Conservation (phyloP, 1,140 invertebrate species). For the Drosophila watanabei region DNA sequence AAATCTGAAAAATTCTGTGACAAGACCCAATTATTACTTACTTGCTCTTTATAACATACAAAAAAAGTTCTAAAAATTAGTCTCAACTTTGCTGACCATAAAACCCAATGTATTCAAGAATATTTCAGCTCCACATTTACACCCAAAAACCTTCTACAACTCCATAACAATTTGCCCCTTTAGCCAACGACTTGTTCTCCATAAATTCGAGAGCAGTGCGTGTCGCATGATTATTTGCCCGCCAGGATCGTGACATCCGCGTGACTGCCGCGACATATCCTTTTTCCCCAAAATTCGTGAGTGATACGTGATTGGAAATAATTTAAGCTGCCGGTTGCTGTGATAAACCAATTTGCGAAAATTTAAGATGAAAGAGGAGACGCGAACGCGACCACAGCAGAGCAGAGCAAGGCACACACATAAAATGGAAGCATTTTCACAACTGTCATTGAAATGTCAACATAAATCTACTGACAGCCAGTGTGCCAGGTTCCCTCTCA, state of each 20-base stretch:
- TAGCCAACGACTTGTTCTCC: conserved; percentile 10
- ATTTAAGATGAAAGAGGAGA: conserved; percentile 55
- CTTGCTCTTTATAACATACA: neutral
- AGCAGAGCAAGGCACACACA: conserved; percentile 19
- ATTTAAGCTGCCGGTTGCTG: conserved; percentile 44
- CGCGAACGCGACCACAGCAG: neutral
- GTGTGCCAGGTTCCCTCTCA: conserved; percentile 24
- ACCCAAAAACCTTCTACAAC: neutral
- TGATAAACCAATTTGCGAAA: conserved; percentile 72
- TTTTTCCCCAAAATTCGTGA: conserved; percentile 36
- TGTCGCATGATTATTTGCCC: conserved; percentile 33
- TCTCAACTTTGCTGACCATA: neutral
- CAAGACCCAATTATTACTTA: too few species aligned
- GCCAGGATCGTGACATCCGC: conserved; percentile 40
- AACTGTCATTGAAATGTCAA: conserved; percentile 84
- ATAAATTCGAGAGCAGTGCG: conserved; percentile 16
- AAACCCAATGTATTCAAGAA: neutral
- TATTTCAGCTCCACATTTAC: neutral
- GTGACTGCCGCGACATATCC: conserved; percentile 30
- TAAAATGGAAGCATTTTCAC: conserved; percentile 77
- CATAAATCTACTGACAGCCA: conserved; percentile 78
- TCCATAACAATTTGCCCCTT: neutral
- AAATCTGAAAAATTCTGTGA: too few species aligned
- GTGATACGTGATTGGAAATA: conserved; percentile 55
- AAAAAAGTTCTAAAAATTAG: neutral